Percentiles rank a stretch among this genome's conserved stretches.
These are phyloP conservation scores for Melinopterus prodromus DNA, from an alignment of 2,888 invertebrate genomes.

Conservation along the genomic window DNA sequence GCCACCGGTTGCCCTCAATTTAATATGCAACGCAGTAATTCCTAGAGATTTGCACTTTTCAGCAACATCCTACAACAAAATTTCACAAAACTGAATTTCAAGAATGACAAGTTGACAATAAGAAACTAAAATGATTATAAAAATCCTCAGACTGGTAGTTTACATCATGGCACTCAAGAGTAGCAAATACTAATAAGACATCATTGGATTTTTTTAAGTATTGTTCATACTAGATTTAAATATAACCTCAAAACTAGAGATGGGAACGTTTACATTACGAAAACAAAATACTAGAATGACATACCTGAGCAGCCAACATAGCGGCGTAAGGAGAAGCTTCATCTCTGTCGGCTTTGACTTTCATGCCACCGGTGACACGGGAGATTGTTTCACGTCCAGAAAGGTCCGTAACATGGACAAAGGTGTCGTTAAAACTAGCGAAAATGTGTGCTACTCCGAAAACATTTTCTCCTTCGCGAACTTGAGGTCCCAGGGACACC, in stretches of 20 bases:
- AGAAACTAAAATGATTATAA: background rate
- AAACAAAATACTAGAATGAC: conserved; percentile 31
- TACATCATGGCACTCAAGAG: conserved; percentile 13
- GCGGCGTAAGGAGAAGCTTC: conserved; percentile 99
- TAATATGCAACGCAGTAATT: conserved; percentile 98
- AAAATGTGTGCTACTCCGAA: conserved; percentile 99
- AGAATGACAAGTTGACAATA: conserved; percentile 20
- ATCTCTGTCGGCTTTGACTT: conserved; percentile 99
- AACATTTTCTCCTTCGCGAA: conserved; percentile 95
- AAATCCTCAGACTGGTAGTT: conserved; percentile 6
- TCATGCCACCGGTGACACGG: conserved; percentile 98
- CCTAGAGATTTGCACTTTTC: conserved; percentile 98
- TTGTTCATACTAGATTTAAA: background rate
- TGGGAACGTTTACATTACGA: background rate
- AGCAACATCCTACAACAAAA: conserved; percentile 86
- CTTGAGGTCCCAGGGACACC: conserved; percentile 94
- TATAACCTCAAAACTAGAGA: no score
- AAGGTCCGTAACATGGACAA: conserved; percentile 99
- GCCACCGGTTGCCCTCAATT: conserved; percentile 97
- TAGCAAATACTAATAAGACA: background rate
- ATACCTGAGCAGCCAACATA: conserved; percentile 99
- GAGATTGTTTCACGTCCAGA: conserved; percentile 96
- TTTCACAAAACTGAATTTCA: conserved; percentile 29
- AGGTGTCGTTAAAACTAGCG: conserved; percentile 99
- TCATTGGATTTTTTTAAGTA: background rate